These are phyloP conservation scores for Linnaemya vulpina DNA, from an alignment of 2,888 invertebrate genomes.

Conservation along the genomic window DNA sequence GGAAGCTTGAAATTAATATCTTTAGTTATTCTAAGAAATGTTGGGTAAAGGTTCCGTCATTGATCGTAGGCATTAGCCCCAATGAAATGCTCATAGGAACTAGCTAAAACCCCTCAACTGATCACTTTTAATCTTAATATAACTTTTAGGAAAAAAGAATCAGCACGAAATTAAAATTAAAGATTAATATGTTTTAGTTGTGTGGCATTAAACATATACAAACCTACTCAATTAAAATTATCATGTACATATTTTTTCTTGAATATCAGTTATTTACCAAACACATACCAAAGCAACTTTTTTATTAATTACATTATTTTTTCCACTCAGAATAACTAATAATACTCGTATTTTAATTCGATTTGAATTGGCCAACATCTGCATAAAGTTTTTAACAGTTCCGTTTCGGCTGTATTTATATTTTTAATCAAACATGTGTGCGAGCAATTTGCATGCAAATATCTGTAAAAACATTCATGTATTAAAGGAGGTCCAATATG, in stretches of 20 bases:
- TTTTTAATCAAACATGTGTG: slow-evolving; percentile 44
- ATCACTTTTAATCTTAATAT: too few species aligned
- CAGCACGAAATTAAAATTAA: too few species aligned
- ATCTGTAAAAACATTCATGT: background rate
- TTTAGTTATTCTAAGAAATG: too few species aligned
- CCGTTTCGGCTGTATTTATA: background rate
- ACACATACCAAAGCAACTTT: background rate
- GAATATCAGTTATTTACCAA: background rate
- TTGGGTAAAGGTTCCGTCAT: too few species aligned
- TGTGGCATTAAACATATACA: too few species aligned
- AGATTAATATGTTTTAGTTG: too few species aligned
- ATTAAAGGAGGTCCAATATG: background rate
- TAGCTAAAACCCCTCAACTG: too few species aligned
- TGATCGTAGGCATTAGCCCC: too few species aligned
- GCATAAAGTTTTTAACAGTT: slow-evolving; percentile 2
- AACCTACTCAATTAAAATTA: background rate
- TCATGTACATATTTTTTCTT: background rate
- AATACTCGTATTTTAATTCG: slow-evolving; percentile 44
- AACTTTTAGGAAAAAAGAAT: too few species aligned
- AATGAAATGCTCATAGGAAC: too few species aligned
- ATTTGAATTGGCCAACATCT: slow-evolving; percentile 54
- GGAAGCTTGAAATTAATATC: too few species aligned
- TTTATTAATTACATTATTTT: slow-evolving; percentile 17
- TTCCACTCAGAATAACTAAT: slow-evolving; percentile 19
- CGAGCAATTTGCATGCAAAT: slow-evolving; percentile 8